Conservation (phyloP, 2,113 vertebrate species). For the Proterorhinus semilunaris region DNA sequence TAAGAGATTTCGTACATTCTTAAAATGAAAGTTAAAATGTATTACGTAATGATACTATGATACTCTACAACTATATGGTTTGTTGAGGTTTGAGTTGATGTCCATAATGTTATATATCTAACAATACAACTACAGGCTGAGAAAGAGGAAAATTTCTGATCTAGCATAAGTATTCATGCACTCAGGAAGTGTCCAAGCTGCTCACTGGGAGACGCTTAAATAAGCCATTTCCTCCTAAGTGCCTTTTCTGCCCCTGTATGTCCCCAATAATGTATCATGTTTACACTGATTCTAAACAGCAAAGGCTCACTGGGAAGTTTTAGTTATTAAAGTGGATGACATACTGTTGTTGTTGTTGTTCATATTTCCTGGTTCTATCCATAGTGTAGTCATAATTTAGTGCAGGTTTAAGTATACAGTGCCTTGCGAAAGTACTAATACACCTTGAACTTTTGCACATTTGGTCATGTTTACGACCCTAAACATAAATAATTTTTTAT, state of each 20-base stretch:
- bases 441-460: too few species aligned
- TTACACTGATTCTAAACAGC: constrained; percentile 55
- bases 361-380: too few species aligned
- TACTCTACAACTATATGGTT: neutral
- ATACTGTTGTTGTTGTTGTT: too few species aligned
- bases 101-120: neutral
- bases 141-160: constrained; percentile 12
- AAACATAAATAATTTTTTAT: too few species aligned
- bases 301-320: constrained; percentile 6
- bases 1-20: neutral
- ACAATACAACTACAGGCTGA: neutral
- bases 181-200: constrained; percentile 56
- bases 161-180: constrained; percentile 20
- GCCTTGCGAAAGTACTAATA: too few species aligned
- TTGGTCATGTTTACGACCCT: too few species aligned
- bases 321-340: neutral
- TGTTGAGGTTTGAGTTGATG: neutral
- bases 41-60: too few species aligned
- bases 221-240: constrained; percentile 61
- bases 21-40: too few species aligned
- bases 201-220: constrained; percentile 52
- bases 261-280: constrained; percentile 54
- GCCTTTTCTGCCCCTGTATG: constrained; percentile 45
- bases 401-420: too few species aligned
- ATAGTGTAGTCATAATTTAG: too few species aligned